These are phyloP conservation scores for Reticulitermes lucifugus DNA, from an alignment of 2,888 invertebrate genomes.

Conservation along the genomic window DNA sequence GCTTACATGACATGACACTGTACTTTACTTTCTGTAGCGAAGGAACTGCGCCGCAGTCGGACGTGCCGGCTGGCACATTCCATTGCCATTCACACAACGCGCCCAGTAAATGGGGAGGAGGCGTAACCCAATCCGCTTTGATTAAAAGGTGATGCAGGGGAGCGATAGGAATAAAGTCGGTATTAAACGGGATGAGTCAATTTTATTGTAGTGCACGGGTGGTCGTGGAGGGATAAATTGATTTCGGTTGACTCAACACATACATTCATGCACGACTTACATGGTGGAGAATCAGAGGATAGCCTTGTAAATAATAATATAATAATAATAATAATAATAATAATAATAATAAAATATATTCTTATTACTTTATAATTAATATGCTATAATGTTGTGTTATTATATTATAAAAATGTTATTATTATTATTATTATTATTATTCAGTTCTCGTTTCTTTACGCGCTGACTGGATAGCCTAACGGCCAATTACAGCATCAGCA, in stretches of 20 bases:
- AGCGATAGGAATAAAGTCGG: slow-evolving; percentile 35
- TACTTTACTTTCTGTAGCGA: no score
- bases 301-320: no score
- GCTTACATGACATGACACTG: no score
- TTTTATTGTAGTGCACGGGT: slow-evolving; percentile 49
- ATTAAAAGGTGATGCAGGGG: slow-evolving; percentile 49
- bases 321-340: no score
- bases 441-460: no score
- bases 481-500: no score
- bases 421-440: no score
- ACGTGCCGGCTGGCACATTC: background rate
- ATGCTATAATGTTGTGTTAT: no score
- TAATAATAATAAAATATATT: no score
- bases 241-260: slow-evolving; percentile 51
- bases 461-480: no score
- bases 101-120: slow-evolving; percentile 30
- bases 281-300: background rate
- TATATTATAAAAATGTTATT: background rate
- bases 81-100: slow-evolving; percentile 28
- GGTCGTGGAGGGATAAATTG: slow-evolving; percentile 47
- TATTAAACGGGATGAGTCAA: slow-evolving; percentile 52
- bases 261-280: background rate
- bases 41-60: no score
- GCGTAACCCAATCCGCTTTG: slow-evolving; percentile 51
- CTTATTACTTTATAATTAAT: no score